A percentile compares a stretch with the other conserved stretches of the same genome.
Evolutionary conservation across 2,113 vertebrate species (phyloP).

Genomic region (Prunella himalayana): DNA sequence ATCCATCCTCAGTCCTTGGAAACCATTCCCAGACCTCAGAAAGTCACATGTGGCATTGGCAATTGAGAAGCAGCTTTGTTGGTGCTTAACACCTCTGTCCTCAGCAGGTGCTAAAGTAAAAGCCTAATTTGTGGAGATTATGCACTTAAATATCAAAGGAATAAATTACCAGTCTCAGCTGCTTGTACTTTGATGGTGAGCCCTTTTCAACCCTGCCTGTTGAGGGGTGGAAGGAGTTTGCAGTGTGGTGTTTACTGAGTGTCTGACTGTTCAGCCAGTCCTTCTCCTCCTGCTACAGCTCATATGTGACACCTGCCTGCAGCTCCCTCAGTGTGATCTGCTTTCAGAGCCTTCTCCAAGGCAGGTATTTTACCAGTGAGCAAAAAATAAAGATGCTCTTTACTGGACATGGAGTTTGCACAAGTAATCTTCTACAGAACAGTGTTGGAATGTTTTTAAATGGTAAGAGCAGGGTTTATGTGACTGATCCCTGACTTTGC

Average conservation of each 20-base stretch:
- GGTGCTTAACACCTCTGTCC: not conserved
- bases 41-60: rapidly evolving
- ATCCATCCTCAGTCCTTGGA: not conserved
- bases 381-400: not conserved
- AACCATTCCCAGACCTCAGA: not conserved
- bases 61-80: not conserved
- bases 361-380: not conserved
- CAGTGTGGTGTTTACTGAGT: not conserved
- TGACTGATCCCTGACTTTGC: not conserved
- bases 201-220: not conserved
- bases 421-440: not conserved
- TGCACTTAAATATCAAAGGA: not conserved
- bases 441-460: not conserved
- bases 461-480: not conserved
- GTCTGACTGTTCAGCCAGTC: not conserved
- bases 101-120: not conserved
- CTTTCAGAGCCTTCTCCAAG: not conserved
- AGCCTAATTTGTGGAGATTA: not conserved
- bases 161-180: not conserved
- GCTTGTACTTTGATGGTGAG: not conserved
- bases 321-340: not conserved
- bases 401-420: not conserved
- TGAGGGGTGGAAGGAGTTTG: not conserved
- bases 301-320: not conserved
- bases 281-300: not conserved